Evolutionary conservation across 2,113 vertebrate genomes (phyloP).

Genomic region (Symphodus melops): DNA sequence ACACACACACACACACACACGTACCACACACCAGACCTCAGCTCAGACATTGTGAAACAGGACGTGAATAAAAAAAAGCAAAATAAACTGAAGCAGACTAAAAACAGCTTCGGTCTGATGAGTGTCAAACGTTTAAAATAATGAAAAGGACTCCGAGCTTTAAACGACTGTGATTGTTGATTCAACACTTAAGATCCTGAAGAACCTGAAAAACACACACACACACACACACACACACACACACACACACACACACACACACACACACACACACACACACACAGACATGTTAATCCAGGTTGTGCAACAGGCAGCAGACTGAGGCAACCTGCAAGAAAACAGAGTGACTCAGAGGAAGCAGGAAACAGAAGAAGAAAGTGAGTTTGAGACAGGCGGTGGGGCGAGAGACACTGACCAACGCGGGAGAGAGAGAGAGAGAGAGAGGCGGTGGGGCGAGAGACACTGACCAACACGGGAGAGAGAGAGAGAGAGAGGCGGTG

Average conservation of each 20-base stretch:
- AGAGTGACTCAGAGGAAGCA: slow-evolving; percentile 19
- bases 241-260: neutral
- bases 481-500: neutral
- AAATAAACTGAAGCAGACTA: too few relatives aligned
- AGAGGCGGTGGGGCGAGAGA: slow-evolving; percentile 6
- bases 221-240: neutral
- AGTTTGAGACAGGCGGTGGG: neutral
- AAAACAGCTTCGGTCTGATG: too few relatives aligned
- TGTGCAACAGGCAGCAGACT: slow-evolving; percentile 30
- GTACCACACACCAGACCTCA: too few relatives aligned
- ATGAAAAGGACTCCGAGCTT: too few relatives aligned
- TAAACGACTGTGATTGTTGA: neutral
- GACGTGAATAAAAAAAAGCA: too few relatives aligned
- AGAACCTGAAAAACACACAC: slow-evolving; percentile 25
- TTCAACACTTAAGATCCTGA: slow-evolving; percentile 14
- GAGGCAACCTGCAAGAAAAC: slow-evolving; percentile 21
- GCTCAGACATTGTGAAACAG: too few relatives aligned
- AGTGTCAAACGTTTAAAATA: too few relatives aligned
- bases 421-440: neutral
- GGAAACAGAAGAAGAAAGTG: slow-evolving; percentile 25
- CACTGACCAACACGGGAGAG: neutral
- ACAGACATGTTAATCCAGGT: slow-evolving; percentile 4
- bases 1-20: too few relatives aligned
- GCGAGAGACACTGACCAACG: neutral
- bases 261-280: neutral